These are phyloP conservation scores for Melanotaenia pygmaea DNA, from an alignment of 2,797 vertebrate species.

Conservation along the genomic window DNA sequence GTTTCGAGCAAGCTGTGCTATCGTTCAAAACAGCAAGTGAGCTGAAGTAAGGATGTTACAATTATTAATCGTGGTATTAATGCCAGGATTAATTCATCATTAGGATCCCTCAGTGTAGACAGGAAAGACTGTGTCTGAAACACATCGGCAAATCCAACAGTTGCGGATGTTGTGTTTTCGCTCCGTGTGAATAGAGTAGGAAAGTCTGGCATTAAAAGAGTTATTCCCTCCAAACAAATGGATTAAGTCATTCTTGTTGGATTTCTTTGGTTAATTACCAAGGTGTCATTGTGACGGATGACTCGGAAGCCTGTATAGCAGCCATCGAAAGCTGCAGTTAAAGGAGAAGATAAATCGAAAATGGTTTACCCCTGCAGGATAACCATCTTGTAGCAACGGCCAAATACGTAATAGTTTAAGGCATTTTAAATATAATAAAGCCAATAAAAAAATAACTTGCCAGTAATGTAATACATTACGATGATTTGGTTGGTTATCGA, in stretches of 20 bases:
- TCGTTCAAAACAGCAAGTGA: background rate
- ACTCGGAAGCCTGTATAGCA: background rate
- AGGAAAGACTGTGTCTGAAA: background rate
- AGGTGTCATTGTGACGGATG: no score
- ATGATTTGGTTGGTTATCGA: no score
- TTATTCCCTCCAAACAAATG: background rate
- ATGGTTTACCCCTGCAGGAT: no score
- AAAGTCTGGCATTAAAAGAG: background rate
- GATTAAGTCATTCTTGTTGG: no score
- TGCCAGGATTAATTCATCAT: background rate
- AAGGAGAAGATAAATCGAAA: no score
- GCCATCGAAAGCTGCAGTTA: background rate
- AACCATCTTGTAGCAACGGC: no score
- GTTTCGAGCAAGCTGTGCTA: background rate
- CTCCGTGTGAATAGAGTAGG: background rate
- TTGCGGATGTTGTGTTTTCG: background rate
- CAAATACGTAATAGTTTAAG: no score
- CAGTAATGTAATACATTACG: no score
- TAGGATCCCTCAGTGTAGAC: background rate
- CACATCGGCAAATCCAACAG: background rate
- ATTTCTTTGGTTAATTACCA: background rate
- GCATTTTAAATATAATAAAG: no score
- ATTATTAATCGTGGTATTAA: background rate
- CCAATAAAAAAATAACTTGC: no score
- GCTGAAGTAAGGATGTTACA: background rate